These are phyloP conservation scores for Mus spretus DNA, from an alignment of 2,797 vertebrate genomes.

Conservation along the genomic window DNA sequence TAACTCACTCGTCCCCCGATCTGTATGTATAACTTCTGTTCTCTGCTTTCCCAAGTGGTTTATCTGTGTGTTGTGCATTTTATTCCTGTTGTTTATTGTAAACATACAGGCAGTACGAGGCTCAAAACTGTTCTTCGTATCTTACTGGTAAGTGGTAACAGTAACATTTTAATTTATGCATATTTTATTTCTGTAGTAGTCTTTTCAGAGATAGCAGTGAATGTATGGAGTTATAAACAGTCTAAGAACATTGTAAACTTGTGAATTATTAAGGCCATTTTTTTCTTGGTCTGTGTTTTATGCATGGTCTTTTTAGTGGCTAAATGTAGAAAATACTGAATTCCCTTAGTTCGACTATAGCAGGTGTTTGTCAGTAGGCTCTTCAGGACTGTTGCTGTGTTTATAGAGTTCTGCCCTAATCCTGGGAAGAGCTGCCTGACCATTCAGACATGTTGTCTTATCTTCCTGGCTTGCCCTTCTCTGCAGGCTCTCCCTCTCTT, in stretches of 20 bases:
- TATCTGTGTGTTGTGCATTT: conserved; percentile 43
- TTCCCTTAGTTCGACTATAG: conserved; percentile 37
- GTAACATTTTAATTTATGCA: not conserved
- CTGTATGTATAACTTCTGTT: conserved; percentile 8
- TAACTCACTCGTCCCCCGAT: not conserved
- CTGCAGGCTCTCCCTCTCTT: not conserved
- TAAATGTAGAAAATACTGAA: conserved; percentile 12
- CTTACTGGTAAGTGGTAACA: conserved; percentile 28
- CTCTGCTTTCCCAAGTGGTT: conserved; percentile 10
- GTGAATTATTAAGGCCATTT: conserved; percentile 9
- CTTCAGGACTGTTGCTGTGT: not conserved
- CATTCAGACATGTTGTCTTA: not conserved
- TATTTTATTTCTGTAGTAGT: conserved; percentile 37
- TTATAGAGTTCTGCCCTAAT: not conserved
- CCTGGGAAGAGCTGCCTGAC: not conserved
- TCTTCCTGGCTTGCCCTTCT: not conserved
- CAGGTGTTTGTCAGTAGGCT: not conserved
- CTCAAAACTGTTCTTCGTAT: not conserved
- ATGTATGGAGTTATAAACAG: not conserved
- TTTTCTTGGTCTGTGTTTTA: conserved; percentile 34
- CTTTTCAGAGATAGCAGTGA: conserved; percentile 35
- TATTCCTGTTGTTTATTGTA: not conserved
- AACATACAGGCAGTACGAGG: not conserved
- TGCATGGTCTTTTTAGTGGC: not conserved
- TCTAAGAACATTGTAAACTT: conserved; percentile 26